phyloP scores from a whole-genome alignment of 2,888 invertebrate species.

The Adineta ricciae region DNA sequence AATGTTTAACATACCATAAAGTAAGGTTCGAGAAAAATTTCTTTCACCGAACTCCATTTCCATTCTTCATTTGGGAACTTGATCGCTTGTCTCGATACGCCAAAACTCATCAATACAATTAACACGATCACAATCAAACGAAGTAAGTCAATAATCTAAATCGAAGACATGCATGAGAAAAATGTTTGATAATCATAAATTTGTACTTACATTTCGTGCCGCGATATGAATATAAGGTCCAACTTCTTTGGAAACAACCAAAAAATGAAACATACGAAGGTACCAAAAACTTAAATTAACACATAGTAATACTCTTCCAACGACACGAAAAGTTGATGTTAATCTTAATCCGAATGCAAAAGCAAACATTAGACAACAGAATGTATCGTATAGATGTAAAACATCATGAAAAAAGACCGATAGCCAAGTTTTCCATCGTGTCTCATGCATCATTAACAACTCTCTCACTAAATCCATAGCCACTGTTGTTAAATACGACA shows the following conservation, averaged over 20 bases:
- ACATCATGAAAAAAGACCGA: not conserved
- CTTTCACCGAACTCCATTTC: constrained; percentile 75
- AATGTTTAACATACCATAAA: constrained; percentile 66
- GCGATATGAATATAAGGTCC: constrained; percentile 96
- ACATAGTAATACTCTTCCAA: constrained; percentile 77
- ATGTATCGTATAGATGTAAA: constrained; percentile 14
- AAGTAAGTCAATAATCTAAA: constrained; percentile 69
- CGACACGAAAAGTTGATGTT: not conserved
- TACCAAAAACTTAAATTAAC: constrained; percentile 75
- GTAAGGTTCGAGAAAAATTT: constrained; percentile 88
- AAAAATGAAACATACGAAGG: constrained; percentile 31
- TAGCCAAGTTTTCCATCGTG: not conserved
- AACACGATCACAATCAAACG: constrained; percentile 89
- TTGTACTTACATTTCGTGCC: constrained; percentile 76
- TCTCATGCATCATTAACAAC: not conserved
- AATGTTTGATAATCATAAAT: not conserved
- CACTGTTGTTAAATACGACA: constrained; percentile 63
- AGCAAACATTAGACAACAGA: not conserved
- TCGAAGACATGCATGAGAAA: constrained; percentile 45
- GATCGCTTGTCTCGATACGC: constrained; percentile 85
- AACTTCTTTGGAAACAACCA: constrained; percentile 54
- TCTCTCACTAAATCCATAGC: not conserved
- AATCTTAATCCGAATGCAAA: not conserved
- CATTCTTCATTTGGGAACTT: constrained; percentile 77
- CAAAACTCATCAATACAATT: constrained; percentile 91